Percentiles rank a stretch among this genome's conserved stretches.
Conservation (phyloP, 2,888 invertebrate genomes). For the Drosophila emarginata region DNA sequence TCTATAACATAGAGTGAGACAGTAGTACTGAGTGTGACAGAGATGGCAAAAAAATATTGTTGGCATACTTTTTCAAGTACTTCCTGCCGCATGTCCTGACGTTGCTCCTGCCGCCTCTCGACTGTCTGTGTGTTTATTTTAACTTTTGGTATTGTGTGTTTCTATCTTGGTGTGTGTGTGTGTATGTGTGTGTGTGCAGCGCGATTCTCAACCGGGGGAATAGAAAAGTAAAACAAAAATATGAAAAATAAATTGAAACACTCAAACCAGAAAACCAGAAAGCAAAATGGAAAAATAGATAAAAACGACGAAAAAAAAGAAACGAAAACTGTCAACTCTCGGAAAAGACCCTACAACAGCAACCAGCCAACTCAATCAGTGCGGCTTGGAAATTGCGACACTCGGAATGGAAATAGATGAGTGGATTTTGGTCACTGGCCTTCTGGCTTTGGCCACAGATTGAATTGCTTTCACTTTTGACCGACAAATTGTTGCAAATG, state of each 20-base stretch:
- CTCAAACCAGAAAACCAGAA: conserved; percentile 35
- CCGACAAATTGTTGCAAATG: conserved; percentile 45
- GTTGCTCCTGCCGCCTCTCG: conserved; percentile 15
- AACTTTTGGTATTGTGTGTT: conserved; percentile 66
- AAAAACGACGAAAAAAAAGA: not conserved
- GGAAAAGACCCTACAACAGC: conserved; percentile 18
- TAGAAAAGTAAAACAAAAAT: conserved; percentile 70
- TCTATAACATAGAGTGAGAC: conserved; percentile 22
- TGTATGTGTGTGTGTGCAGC: conserved; percentile 37
- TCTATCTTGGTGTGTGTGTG: not conserved
- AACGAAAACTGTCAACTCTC: conserved; percentile 10
- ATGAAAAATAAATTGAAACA: conserved; percentile 68
- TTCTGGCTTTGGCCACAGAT: conserved; percentile 52
- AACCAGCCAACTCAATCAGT: conserved; percentile 32
- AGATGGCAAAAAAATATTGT: conserved; percentile 60
- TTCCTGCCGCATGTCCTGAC: conserved; percentile 50
- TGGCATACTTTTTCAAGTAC: conserved; percentile 75
- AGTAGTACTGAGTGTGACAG: not conserved
- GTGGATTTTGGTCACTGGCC: conserved; percentile 26
- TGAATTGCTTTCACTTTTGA: conserved; percentile 64
- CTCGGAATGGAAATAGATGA: conserved; percentile 25
- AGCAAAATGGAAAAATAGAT: conserved; percentile 6
- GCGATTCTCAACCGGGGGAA: conserved; percentile 48
- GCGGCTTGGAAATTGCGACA: conserved; percentile 30
- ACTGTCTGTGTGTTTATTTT: conserved; percentile 60